Evolutionary conservation across 1,140 invertebrate species (phyloP), one percentile per base, ranked within the genome.

Genomic region (Drosophila santomea): DNA sequence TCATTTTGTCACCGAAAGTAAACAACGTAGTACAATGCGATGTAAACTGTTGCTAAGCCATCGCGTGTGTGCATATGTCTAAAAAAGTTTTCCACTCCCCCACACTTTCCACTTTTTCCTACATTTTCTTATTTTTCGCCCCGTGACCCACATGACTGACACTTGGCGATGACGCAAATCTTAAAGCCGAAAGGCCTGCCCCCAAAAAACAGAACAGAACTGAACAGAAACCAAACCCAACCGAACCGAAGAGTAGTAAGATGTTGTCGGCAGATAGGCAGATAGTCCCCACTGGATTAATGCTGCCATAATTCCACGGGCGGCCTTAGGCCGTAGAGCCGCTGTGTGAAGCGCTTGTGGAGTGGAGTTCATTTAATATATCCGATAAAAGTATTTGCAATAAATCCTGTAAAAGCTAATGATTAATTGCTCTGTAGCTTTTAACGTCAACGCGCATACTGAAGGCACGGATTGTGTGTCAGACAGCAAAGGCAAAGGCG

Each of bases 401-500:
- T 89, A 90, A 89, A 90, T 89, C 85, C 84, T 89, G 85, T 84
- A 89, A 89, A 89, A 89, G 85, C 85, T 89, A 89, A 89, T 90
- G 85, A 89, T 89, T 89, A 89, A 89, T 89, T 89, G 84, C 84
- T 84, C 76, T 89, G 76, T 89, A 88, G 84, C 84, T 88, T 88
- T 88, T 88, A 88, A 88, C 83, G 84, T 88, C 83, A 88, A 88
- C 83, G 83, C 83, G 84, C 64, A 74, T 80, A 80, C 71, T 88
- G 79, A 28, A 51, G 83, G 80, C 84, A 89, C 76, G 84, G 83
- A 88, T 88, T 88, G 83, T 88, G 84, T 88, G 84, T 88, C 83
- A 74, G 77, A 62, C 66, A 74, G 52, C 61, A 62, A 35, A n/a
- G 23, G 12, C 47, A 48, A 17, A 17, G 15, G 17, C 43, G 23